Percentiles rank a stretch among this genome's conserved stretches.
Conservation (phyloP, 1,140 invertebrate genomes). For the Drosophila littoralis region DNA sequence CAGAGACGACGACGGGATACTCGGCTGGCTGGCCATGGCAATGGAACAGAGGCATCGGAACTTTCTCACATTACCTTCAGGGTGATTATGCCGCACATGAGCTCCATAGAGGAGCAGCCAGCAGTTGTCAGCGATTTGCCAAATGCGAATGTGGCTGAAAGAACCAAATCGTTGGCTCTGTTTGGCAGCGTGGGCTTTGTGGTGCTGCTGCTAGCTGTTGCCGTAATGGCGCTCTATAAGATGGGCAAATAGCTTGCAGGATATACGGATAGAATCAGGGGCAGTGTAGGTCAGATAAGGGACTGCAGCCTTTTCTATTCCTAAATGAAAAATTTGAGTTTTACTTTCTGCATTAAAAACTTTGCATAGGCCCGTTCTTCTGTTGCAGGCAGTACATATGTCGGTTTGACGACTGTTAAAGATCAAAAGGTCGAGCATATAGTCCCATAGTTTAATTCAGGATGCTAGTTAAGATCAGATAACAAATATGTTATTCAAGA, state of each 20-base stretch:
- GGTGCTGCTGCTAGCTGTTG: constrained; percentile 54
- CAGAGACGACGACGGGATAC: constrained; percentile 60
- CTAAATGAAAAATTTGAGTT: too few species aligned
- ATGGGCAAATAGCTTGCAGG: constrained; percentile 45
- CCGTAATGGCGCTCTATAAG: constrained; percentile 58
- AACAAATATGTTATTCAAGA: neutral
- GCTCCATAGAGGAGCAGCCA: neutral
- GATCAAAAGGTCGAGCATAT: too few species aligned
- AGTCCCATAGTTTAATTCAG: neutral
- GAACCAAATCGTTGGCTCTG: constrained; percentile 52
- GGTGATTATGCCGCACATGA: constrained; percentile 56
- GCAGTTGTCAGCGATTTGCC: neutral
- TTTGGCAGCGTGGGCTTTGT: constrained; percentile 67
- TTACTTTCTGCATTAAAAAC: too few species aligned
- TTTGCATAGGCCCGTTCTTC: too few species aligned
- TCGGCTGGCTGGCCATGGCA: neutral
- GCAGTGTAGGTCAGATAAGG: too few species aligned
- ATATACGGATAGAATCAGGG: neutral
- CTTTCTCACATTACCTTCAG: constrained; percentile 65
- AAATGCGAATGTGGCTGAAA: neutral
- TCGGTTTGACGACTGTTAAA: too few species aligned
- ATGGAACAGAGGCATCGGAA: constrained; percentile 68
- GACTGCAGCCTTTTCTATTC: too few species aligned
- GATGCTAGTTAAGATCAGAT: too few species aligned
- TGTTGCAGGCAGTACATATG: too few species aligned